These are phyloP conservation scores for Podarcis raffonei DNA, from an alignment of 2,113 vertebrate genomes.

Conservation along the genomic window DNA sequence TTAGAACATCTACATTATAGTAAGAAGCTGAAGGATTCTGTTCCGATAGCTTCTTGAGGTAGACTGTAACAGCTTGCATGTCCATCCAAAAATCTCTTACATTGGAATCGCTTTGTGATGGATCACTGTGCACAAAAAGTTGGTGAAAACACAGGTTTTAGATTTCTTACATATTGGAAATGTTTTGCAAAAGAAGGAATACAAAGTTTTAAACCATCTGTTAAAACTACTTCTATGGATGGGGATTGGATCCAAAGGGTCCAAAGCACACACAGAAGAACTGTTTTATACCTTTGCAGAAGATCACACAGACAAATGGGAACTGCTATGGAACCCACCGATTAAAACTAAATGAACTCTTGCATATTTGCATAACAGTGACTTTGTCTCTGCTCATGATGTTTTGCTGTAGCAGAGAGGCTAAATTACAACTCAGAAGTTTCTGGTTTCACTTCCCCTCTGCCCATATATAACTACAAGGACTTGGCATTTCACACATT, in stretches of 20 bases:
- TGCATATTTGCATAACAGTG: background rate
- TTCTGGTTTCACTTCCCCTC: background rate
- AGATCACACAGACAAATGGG: background rate
- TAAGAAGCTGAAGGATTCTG: slow-evolving; percentile 95
- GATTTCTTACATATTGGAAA: slow-evolving; percentile 6
- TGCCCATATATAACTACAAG: background rate
- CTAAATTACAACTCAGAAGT: background rate
- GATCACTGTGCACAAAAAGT: slow-evolving; percentile 80
- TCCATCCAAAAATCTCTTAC: slow-evolving; percentile 97
- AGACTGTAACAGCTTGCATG: slow-evolving; percentile 95
- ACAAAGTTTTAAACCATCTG: background rate
- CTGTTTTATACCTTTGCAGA: background rate
- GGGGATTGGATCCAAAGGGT: background rate
- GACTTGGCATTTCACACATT: background rate
- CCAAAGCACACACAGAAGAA: background rate
- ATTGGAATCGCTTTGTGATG: slow-evolving; percentile 90
- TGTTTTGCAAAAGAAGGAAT: background rate
- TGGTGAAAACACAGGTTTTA: slow-evolving; percentile 25
- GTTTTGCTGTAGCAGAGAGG: background rate
- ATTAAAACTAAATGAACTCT: background rate
- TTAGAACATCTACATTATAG: slow-evolving; percentile 96
- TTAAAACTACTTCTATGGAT: background rate
- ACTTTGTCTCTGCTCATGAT: background rate
- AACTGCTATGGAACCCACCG: background rate
- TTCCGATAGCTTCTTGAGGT: slow-evolving; percentile 95